Evolutionary conservation across 2,888 invertebrate genomes (phyloP), one percentile per base, ranked within the genome.

Genomic region (Lasioglossum malachurum): DNA sequence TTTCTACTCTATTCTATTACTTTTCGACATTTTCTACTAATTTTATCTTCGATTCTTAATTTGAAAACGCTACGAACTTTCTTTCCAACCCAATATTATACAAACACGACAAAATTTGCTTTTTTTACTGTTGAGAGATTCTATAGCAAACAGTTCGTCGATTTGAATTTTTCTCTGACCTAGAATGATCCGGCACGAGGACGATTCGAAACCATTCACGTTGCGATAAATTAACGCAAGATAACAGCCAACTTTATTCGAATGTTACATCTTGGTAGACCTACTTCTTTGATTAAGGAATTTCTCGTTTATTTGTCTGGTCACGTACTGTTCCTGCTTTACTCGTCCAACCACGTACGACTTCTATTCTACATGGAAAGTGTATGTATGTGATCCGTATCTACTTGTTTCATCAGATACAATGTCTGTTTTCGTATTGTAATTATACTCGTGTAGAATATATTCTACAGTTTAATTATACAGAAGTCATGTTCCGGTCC

Each of bases 321-420:
- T 69, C 69, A 69, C 69, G 69, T 69, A 69, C 41, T 10, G 23
- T 23, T 69, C 23, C 38, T 69, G 35, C 69, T 69, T 69, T 38
- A 38, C 23, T 69, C 12, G 69, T 14, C 38, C 35, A 38, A 38
- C 69, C 69, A 69, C 69, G 75, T 57, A 53, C 38, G 57, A 75
- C 35, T 35, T 38, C 69, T 69, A 38, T 69, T 69, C 69, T 69
- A 38, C 69, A 38, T 69, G 69, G 23, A 10, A 23, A 35, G n/a
- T 69, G 41, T 38, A 10, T 69, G 35, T 19, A 8, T 67, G 41
- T n/a, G 41, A 69, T 69, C 38, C 38, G 12, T 69, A 23, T 69
- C 38, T 41, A 38, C 38, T n/a, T 69, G 69, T 23, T 41, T 69
- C 35, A 69, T 38, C 69, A n/a, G 69, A 38, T 38, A 69, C 38